phyloP scores from a whole-genome alignment of 2,113 vertebrate genomes.

The Ploceus nigricollis region DNA sequence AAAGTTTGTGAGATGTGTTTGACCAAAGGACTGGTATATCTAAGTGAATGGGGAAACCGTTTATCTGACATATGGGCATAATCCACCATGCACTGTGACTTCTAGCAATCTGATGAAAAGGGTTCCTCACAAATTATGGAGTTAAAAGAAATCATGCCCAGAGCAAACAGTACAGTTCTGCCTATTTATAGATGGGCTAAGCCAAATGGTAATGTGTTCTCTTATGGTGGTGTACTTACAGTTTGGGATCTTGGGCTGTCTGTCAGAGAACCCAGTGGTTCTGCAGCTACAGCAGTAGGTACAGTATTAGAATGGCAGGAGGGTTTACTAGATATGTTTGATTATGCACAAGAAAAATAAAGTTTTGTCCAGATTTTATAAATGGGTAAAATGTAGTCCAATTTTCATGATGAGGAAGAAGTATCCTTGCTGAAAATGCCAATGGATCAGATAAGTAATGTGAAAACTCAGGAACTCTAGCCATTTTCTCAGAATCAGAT shows the following conservation, averaged over 20 bases:
- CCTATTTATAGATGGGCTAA: not conserved
- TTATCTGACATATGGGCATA: not conserved
- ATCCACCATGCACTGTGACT: not conserved
- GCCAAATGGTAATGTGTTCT: not conserved
- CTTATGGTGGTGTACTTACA: no score
- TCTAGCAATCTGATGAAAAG: not conserved
- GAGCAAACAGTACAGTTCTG: not conserved
- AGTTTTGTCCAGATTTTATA: not conserved
- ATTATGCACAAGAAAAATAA: not conserved
- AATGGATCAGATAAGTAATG: not conserved
- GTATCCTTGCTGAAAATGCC: not conserved
- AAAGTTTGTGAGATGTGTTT: not conserved
- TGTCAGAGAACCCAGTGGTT: not conserved
- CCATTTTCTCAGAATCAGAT: not conserved
- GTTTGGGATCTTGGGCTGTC: not conserved
- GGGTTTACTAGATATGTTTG: not conserved
- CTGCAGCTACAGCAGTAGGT: not conserved
- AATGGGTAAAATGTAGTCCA: not conserved
- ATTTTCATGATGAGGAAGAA: fast-evolving
- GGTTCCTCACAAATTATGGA: not conserved
- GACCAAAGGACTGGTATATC: not conserved
- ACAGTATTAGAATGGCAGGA: not conserved
- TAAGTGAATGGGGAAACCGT: not conserved
- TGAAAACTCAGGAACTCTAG: not conserved
- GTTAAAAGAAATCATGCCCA: not conserved